These are phyloP conservation scores for Lasioglossum villosulum DNA, from an alignment of 2,888 invertebrate genomes.

Conservation along the genomic window DNA sequence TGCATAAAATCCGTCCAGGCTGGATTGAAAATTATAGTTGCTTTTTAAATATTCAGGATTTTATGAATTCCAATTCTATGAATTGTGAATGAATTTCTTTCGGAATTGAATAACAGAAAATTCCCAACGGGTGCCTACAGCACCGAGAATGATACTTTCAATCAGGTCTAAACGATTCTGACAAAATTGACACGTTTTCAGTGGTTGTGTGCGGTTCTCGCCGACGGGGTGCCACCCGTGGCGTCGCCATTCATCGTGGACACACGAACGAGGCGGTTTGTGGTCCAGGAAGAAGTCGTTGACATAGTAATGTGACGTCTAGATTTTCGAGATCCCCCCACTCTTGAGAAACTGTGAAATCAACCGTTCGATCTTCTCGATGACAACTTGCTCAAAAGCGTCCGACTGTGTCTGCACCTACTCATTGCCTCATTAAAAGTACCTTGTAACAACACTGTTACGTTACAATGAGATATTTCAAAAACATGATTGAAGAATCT, in stretches of 20 bases:
- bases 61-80: neutral
- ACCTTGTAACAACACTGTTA: neutral
- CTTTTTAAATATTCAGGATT: too few species aligned
- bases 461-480: neutral
- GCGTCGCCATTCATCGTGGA: conserved; percentile 72
- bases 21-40: too few species aligned
- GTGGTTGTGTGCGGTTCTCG: conserved; percentile 58
- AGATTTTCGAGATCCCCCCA: conserved; percentile 28
- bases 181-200: conserved; percentile 74
- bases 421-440: neutral
- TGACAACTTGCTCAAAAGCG: conserved; percentile 61
- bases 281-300: conserved; percentile 73
- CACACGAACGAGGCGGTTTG: conserved; percentile 62
- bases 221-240: conserved; percentile 69
- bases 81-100: neutral
- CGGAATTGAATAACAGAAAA: neutral
- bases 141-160: neutral
- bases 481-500: neutral
- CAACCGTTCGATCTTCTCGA: conserved; percentile 67
- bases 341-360: conserved; percentile 45
- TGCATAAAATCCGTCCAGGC: too few species aligned
- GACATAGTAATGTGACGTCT: conserved; percentile 74
- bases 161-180: conserved; percentile 46
- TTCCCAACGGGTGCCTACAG: neutral
- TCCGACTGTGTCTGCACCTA: neutral